Conservation (phyloP, 1,140 invertebrate genomes). For the Neodiprion lecontei region DNA sequence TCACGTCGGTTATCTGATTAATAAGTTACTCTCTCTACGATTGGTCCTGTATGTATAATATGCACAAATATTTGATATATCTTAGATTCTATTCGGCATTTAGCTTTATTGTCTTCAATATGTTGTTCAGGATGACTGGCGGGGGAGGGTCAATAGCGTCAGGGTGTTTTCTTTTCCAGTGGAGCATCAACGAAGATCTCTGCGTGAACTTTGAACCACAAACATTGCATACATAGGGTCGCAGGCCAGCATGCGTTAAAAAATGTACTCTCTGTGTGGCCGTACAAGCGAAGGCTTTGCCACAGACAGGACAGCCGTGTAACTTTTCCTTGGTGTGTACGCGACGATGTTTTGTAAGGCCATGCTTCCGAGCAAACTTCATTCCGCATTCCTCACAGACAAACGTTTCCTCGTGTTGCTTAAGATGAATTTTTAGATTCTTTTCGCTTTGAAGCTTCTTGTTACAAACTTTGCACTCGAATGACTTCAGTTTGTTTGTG, state of each 20-base stretch:
- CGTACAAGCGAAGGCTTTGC: constrained; percentile 26
- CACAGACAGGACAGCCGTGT: constrained; percentile 23
- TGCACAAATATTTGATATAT: too few relatives aligned
- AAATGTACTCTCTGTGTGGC: constrained; percentile 17
- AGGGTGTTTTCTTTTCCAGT: constrained; percentile 30
- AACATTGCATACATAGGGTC: constrained; percentile 69
- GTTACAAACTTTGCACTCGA: constrained; percentile 51
- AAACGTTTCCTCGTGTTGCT: constrained; percentile 48
- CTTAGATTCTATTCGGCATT: neutral
- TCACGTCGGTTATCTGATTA: too few relatives aligned
- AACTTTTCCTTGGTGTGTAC: constrained; percentile 52
- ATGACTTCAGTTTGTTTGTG: constrained; percentile 47
- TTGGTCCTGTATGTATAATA: too few relatives aligned
- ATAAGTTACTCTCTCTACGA: too few relatives aligned
- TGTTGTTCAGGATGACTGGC: constrained; percentile 18
- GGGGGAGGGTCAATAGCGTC: constrained; percentile 15
- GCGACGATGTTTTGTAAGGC: constrained; percentile 71
- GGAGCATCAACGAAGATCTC: constrained; percentile 65
- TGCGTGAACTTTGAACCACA: constrained; percentile 70
- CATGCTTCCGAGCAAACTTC: constrained; percentile 73
- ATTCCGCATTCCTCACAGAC: constrained; percentile 63
- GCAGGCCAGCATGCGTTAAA: constrained; percentile 26
- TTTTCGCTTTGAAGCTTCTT: constrained; percentile 48
- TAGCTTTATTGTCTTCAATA: constrained; percentile 11
- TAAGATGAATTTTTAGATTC: constrained; percentile 40